Evolutionary conservation across 2,888 invertebrate genomes (phyloP), one percentile per base, ranked within the genome.

Genomic region (Leucoma salicis): DNA sequence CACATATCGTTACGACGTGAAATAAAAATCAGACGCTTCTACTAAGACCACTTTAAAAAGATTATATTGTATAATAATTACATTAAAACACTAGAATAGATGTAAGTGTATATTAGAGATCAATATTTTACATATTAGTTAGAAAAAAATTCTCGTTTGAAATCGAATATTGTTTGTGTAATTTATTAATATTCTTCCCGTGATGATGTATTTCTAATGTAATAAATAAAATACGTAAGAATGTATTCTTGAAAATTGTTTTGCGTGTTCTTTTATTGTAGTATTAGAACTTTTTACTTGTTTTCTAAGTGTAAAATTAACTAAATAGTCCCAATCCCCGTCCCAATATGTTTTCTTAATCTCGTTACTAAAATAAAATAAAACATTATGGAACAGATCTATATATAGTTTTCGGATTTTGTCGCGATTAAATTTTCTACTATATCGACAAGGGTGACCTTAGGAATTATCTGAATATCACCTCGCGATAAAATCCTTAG

Each of bases 71-170:
- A 64, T 52, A 44, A 42, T 50, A 55, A 36, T 49, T 43, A 55
- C 49, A 51, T 34, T 53, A 38, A 52, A 44, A 49, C 43, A 45
- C 48, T 54, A 49, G 38, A 49, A 42, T 57, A 54, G 39, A 44
- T 54, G 49, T 61, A 61, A 61, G 63, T 18, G 43, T 63, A 66
- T 65, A 60, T 54, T 64, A 70, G 59, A 69, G 66, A 61, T 13
- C 14, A 69, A 75, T 74, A 77, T 74, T 82, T 79, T 80, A 78
- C 73, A 74, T 67, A 63, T 67, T 78, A 84, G 79, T 76, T 82
- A 82, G 79, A 76, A 74, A 72, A 69, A 65, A 79, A 76, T 70
- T 76, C 68, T 78, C 61, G 71, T 78, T 81, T 79, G 49, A 65
- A 66, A 66, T 71, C 60, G 47, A 55, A 44, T 35, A 31, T 67